Base-by-base conservation (phyloP, 1,140 invertebrate genomes). In the Lasioglossum baleicum region DNA sequence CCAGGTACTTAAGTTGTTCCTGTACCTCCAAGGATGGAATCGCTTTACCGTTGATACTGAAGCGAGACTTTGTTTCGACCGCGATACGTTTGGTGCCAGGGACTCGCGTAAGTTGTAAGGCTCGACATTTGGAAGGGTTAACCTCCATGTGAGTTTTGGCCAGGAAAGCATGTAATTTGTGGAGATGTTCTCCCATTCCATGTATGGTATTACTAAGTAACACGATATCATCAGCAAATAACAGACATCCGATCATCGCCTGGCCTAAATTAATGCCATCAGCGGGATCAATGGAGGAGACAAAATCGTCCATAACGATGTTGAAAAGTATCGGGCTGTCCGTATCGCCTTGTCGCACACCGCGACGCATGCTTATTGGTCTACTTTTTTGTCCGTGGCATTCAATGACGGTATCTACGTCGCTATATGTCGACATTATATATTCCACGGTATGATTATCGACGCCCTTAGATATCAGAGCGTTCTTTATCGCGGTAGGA, bases 1-100 rank as follows among this genome's bases (percentile, higher is more conserved):
- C 65, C 0, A 67, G n/a, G 44, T 67, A 67, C n/a, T 68, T 68
- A 13, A 68, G 66, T 8, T 68, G 66, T 51, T 51, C 44, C 1
- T 17, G 10, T 26, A 53, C 66, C 1, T 51, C 17, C 1, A 68
- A 13, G 4, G 66, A 6, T 26, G 66, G 48, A 53, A 68, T 26
- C 20, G 42, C 7, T 22, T 67, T 67, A 4, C 44, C 65, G 10
- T 51, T 11, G 10, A 67, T 67, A 10, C 8, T 67, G 5, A 67
- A 51, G 7, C 20, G 65, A 2, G 65, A 26, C 6, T 51, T 67
- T 7, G 65, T 67, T 7, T 67, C 42, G 13, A 51, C 65, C 1
- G 44, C 44, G n/a, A 51, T 8, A 4, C 65, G 4, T 5, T 67
- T 67, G 7, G 65, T 67, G 8, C 65, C 65, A 2, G 44, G 42